These are phyloP conservation scores for Brachyistius frenatus DNA, from an alignment of 2,113 vertebrate genomes.

Conservation along the genomic window DNA sequence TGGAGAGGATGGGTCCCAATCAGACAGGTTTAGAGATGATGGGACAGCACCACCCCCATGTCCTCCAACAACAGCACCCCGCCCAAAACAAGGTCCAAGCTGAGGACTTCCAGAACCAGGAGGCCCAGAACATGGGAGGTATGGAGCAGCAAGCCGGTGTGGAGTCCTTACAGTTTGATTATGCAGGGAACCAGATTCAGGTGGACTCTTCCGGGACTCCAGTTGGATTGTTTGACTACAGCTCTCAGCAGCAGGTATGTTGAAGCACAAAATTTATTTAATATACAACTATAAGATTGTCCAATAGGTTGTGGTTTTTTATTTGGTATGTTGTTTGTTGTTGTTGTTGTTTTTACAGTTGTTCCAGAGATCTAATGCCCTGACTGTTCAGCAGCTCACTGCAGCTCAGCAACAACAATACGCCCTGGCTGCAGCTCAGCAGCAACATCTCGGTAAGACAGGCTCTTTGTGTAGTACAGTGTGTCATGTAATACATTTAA, in stretches of 20 bases:
- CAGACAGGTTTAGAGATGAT: constrained; percentile 91
- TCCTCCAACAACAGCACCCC: constrained; percentile 85
- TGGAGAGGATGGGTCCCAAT: constrained; percentile 92
- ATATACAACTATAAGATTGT: background rate
- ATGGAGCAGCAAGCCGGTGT: constrained; percentile 97
- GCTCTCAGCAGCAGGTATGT: constrained; percentile 96
- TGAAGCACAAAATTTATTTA: background rate
- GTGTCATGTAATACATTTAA: background rate
- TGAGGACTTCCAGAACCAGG: constrained; percentile 95
- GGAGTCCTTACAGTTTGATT: constrained; percentile 97
- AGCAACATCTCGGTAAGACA: constrained; percentile 94
- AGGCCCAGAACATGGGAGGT: constrained; percentile 93
- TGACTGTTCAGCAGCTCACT: constrained; percentile 95
- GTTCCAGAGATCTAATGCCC: constrained; percentile 94
- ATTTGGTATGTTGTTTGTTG: too few relatives aligned
- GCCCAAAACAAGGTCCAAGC: constrained; percentile 88
- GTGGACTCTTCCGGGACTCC: constrained; percentile 96
- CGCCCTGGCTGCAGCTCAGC: constrained; percentile 95
- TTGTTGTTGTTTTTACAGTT: constrained; percentile 80
- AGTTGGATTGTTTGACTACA: constrained; percentile 98
- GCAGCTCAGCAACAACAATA: constrained; percentile 98
- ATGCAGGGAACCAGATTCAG: constrained; percentile 96
- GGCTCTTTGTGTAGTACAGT: background rate
- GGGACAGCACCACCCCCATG: constrained; percentile 86
- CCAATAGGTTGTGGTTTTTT: constrained; percentile 14